Percentiles rank a stretch among this genome's conserved stretches.
Conservation (phyloP, 2,797 vertebrate species). For the Okamejei kenojei region DNA sequence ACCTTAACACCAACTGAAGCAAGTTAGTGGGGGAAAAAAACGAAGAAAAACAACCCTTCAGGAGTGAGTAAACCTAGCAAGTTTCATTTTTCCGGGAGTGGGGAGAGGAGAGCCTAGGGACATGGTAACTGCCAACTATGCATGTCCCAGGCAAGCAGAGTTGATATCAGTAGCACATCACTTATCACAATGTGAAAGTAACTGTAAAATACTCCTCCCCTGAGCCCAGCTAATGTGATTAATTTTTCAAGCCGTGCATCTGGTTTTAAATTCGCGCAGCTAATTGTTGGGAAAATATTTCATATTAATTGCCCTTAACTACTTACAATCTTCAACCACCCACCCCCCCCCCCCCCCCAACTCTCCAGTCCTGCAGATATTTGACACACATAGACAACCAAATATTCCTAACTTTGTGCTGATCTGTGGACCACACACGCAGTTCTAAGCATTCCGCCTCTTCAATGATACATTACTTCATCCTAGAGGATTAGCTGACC, state of each 20-base stretch:
- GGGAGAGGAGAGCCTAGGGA: background rate
- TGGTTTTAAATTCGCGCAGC: background rate
- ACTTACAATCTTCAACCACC: background rate
- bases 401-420: background rate
- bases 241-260: background rate
- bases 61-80: background rate
- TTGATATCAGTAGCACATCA: background rate
- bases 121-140: background rate
- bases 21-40: background rate
- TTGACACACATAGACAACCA: background rate
- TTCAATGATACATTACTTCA: slow-evolving; percentile 3
- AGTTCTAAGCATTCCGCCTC: slow-evolving; percentile 7
- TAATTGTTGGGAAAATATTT: slow-evolving; percentile 12
- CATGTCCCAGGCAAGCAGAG: background rate
- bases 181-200: background rate
- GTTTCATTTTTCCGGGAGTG: too few species aligned
- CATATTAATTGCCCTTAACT: background rate
- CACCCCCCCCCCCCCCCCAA: too few species aligned
- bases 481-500: background rate
- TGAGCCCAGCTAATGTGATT: slow-evolving; percentile 16
- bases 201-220: background rate
- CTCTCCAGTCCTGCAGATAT: background rate
- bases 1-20: background rate
- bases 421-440: background rate
- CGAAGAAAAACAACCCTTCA: too few species aligned